These are phyloP conservation scores for Drosophila rubida DNA, from an alignment of 2,888 invertebrate genomes.

Conservation along the genomic window DNA sequence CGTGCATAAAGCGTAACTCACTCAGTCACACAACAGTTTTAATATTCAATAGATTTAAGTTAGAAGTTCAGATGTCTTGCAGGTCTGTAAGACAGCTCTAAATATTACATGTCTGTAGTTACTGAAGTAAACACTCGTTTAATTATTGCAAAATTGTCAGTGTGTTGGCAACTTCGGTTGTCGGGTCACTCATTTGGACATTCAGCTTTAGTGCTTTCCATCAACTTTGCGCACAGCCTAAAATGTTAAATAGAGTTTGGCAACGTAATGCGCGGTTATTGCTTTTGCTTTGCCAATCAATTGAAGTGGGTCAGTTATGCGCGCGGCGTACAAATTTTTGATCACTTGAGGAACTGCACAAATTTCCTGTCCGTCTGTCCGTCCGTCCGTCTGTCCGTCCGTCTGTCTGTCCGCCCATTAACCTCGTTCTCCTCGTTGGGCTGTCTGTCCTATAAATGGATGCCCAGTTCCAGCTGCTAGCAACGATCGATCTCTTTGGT, in stretches of 20 bases:
- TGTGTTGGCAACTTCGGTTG: too few relatives aligned
- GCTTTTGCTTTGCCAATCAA: not conserved
- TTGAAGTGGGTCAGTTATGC: conserved; percentile 21
- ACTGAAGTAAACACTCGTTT: too few relatives aligned
- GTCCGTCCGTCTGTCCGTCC: conserved; percentile 4
- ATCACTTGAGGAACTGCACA: conserved; percentile 35
- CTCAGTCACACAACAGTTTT: too few relatives aligned
- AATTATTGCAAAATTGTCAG: too few relatives aligned
- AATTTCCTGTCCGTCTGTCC: conserved; percentile 16
- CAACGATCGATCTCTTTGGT: not conserved
- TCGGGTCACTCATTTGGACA: too few relatives aligned
- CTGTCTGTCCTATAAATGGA: conserved; percentile 37
- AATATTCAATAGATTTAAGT: too few relatives aligned
- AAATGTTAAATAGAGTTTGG: not conserved
- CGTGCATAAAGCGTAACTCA: too few relatives aligned
- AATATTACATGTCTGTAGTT: too few relatives aligned
- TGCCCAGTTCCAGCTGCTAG: conserved; percentile 7
- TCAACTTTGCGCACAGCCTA: not conserved
- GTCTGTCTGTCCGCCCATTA: conserved; percentile 27
- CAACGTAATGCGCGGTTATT: not conserved
- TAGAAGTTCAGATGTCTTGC: too few relatives aligned
- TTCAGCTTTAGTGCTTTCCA: too few relatives aligned
- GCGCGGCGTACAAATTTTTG: conserved; percentile 11
- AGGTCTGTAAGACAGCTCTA: too few relatives aligned
- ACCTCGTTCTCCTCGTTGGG: conserved; percentile 17